Percentiles rank a stretch among this genome's conserved stretches.
Conservation (phyloP, 2,888 invertebrate genomes). For the Agonopterix alstromeriana region DNA sequence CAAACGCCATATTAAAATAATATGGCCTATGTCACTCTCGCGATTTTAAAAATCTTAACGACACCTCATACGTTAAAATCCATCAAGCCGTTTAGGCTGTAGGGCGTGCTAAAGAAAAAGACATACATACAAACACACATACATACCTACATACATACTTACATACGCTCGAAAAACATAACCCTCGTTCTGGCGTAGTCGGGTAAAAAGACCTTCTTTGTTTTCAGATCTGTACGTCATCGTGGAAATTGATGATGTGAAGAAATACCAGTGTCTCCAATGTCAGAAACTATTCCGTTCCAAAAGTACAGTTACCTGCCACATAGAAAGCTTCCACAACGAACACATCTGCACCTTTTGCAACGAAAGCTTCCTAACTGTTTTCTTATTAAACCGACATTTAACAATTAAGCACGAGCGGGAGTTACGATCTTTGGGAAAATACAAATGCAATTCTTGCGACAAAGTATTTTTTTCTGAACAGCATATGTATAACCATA, state of each 20-base stretch:
- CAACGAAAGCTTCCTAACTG: background rate
- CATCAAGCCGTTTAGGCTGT: no score
- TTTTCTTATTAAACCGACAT: background rate
- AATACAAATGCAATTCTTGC: background rate
- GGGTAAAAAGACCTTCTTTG: no score
- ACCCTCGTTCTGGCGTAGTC: no score
- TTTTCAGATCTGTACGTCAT: no score
- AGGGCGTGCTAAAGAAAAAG: no score
- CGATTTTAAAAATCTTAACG: no score
- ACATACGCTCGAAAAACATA: no score
- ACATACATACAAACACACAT: no score
- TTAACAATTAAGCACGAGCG: background rate
- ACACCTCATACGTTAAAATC: no score
- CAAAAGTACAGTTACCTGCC: slow-evolving; percentile 7
- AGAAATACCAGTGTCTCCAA: slow-evolving; percentile 20
- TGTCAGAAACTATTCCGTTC: slow-evolving; percentile 22
- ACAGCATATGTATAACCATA: background rate
- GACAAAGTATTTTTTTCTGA: background rate
- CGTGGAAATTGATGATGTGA: slow-evolving; percentile 7
- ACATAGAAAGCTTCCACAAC: background rate
- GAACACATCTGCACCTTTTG: background rate
- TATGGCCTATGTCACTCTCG: no score
- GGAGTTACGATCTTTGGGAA: background rate
- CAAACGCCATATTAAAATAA: no score
- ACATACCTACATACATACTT: no score